These are phyloP conservation scores for Acanthochromis polyacanthus DNA, from an alignment of 2,113 vertebrate species.

Conservation along the genomic window DNA sequence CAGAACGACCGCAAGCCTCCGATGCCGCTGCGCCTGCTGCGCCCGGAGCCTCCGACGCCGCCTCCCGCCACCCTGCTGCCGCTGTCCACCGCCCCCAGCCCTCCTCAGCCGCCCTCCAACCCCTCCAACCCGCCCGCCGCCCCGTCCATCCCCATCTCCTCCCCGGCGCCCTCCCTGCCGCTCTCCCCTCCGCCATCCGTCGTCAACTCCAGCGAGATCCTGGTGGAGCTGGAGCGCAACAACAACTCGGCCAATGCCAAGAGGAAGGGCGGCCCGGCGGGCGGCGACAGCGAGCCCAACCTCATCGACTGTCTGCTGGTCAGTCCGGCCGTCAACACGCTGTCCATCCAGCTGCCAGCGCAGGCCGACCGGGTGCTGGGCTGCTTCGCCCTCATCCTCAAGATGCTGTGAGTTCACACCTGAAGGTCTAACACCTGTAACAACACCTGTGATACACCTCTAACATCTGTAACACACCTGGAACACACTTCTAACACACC, in stretches of 20 bases:
- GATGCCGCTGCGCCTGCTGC: constrained; percentile 93
- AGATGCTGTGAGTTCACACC: constrained; percentile 94
- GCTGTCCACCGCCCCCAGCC: constrained; percentile 42
- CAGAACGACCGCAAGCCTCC: constrained; percentile 96
- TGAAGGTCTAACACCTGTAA: not conserved
- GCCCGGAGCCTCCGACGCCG: constrained; percentile 90
- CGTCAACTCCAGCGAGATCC: constrained; percentile 96
- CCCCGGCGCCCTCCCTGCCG: constrained; percentile 72
- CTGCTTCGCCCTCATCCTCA: constrained; percentile 98
- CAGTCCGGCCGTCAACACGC: constrained; percentile 94
- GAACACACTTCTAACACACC: no score
- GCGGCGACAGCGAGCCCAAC: constrained; percentile 96
- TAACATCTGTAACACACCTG: no score
- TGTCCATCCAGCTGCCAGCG: constrained; percentile 97
- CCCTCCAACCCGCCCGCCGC: constrained; percentile 78
- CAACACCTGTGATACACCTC: no score
- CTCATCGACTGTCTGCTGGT: constrained; percentile 99
- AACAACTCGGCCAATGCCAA: constrained; percentile 93
- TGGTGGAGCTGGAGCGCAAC: constrained; percentile 96
- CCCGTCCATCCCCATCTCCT: constrained; percentile 56
- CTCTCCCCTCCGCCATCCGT: constrained; percentile 88
- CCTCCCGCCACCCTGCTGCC: constrained; percentile 75
- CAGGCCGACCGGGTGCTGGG: constrained; percentile 96
- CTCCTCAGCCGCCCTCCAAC: constrained; percentile 37
- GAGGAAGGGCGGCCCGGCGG: constrained; percentile 87